Conservation (phyloP, 2,113 vertebrate genomes). For the Apodemus sylvaticus region DNA sequence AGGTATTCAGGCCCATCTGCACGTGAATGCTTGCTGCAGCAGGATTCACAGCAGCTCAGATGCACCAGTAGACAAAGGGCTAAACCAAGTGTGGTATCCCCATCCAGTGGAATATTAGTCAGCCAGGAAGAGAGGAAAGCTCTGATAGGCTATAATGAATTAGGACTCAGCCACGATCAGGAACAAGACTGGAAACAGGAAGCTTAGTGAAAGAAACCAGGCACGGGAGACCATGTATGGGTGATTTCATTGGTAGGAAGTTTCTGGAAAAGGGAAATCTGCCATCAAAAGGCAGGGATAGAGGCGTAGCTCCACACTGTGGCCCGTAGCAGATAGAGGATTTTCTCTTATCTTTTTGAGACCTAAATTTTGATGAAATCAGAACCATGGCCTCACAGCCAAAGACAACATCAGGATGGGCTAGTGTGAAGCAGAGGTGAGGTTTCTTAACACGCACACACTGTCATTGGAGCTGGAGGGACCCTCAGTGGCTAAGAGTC, state of each 20-base stretch:
- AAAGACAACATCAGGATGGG: not conserved
- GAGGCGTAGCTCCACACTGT: not conserved
- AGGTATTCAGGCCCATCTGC: not conserved
- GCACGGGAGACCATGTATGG: not conserved
- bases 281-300: not conserved
- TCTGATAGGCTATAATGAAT: too few relatives aligned
- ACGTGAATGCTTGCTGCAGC: not conserved
- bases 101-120: not conserved
- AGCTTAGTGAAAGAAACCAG: not conserved
- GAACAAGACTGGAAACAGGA: not conserved
- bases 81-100: not conserved
- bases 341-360: not conserved
- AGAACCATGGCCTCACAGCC: not conserved
- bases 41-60: not conserved
- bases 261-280: not conserved
- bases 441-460: not conserved
- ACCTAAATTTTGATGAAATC: not conserved
- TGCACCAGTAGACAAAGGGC: not conserved
- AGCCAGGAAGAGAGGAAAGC: not conserved
- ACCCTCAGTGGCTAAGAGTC: not conserved
- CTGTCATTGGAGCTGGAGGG: not conserved
- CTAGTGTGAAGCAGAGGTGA: not conserved
- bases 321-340: not conserved
- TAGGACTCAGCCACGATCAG: not conserved
- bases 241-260: not conserved